Percentiles rank a stretch among this genome's conserved stretches.
Evolutionary conservation across 2,797 vertebrate species (phyloP).

Genomic region (Pseudochromis fuscus): DNA sequence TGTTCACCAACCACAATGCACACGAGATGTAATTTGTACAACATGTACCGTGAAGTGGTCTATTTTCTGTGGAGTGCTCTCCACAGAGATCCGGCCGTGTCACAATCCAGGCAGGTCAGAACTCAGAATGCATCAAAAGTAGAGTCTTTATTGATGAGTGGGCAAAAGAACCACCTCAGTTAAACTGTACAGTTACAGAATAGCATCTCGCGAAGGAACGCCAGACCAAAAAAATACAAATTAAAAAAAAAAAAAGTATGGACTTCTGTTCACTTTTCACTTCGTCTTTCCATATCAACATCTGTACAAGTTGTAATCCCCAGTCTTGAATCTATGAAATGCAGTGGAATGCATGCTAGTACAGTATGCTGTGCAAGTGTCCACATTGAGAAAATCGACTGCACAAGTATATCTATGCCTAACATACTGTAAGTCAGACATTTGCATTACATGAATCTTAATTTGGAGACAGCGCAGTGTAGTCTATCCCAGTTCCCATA

Average conservation of each 20-base stretch:
- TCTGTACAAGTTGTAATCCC: slow-evolving; percentile 80
- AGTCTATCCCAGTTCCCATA: slow-evolving; percentile 48
- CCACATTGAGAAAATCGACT: slow-evolving; percentile 76
- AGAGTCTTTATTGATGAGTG: slow-evolving; percentile 91
- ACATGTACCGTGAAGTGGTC: neutral
- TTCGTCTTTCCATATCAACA: slow-evolving; percentile 66
- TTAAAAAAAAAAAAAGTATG: no score
- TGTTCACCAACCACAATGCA: slow-evolving; percentile 11
- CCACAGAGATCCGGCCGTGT: slow-evolving; percentile 23
- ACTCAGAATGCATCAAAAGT: slow-evolving; percentile 87
- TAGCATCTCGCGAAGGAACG: slow-evolving; percentile 79
- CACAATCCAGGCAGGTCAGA: slow-evolving; percentile 53
- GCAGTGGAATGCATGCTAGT: slow-evolving; percentile 83
- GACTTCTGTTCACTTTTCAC: slow-evolving; percentile 69
- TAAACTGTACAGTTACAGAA: slow-evolving; percentile 88
- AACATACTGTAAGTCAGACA: slow-evolving; percentile 74
- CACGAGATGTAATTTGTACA: slow-evolving; percentile 28
- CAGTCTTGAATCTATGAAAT: slow-evolving; percentile 76
- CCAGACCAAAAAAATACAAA: slow-evolving; percentile 79
- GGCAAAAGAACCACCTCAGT: slow-evolving; percentile 86
- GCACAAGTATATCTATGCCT: slow-evolving; percentile 76
- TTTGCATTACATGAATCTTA: slow-evolving; percentile 74
- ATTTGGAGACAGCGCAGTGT: slow-evolving; percentile 72
- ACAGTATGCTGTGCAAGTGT: slow-evolving; percentile 81
- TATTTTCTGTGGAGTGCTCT: slow-evolving; percentile 20